These are phyloP conservation scores for Metacarcinus magister DNA, from an alignment of 2,888 invertebrate species.

Conservation along the genomic window DNA sequence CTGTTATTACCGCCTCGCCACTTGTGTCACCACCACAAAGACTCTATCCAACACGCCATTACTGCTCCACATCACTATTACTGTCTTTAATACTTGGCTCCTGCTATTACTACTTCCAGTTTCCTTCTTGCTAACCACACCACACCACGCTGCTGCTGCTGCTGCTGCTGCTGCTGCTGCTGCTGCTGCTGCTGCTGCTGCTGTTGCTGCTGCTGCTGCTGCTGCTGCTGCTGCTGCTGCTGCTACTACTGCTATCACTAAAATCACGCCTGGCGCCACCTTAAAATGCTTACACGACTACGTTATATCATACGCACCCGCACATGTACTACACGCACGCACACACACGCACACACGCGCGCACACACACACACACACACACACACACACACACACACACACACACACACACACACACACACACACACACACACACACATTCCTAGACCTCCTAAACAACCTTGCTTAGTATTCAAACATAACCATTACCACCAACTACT, in stretches of 20 bases:
- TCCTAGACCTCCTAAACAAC: not conserved
- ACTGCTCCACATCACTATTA: not conserved
- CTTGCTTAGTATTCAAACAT: not conserved
- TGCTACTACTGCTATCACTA: not conserved
- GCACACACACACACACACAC: not conserved
- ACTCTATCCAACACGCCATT: not conserved
- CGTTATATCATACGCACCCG: not conserved
- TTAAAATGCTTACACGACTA: not conserved
- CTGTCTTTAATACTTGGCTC: not conserved
- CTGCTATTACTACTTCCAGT: not conserved
- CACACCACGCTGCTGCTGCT: not conserved
- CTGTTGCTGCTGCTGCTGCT: too few species aligned
- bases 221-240: too few species aligned
- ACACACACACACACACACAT: not conserved
- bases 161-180: too few species aligned
- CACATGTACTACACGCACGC: not conserved
- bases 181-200: too few species aligned
- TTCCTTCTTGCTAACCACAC: not conserved
- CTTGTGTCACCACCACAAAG: slow-evolving; percentile 7
- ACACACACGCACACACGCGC: not conserved
- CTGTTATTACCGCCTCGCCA: not conserved
- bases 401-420: slow-evolving; percentile 19
- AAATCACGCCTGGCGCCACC: not conserved
- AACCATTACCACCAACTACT: not conserved
- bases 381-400: not conserved